Evolutionary conservation across 2,888 invertebrate species (phyloP).

Genomic region (Odontomyia ornata): DNA sequence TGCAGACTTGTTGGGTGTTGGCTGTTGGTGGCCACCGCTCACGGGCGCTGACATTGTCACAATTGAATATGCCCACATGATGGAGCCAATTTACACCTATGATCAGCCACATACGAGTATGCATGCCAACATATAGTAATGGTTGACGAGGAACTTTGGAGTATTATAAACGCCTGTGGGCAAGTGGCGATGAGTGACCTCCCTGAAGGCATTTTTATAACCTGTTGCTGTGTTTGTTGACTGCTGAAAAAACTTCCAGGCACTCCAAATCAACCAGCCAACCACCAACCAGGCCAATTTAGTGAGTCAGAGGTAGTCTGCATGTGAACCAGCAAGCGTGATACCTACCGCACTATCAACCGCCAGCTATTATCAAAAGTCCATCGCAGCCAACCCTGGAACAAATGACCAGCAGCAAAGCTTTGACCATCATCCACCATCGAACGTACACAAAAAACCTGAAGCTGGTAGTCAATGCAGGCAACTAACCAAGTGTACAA

Average conservation of each 20-base stretch:
- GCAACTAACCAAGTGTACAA: constrained; percentile 15
- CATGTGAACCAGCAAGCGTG: not conserved
- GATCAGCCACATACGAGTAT: constrained; percentile 20
- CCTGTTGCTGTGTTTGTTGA: constrained; percentile 21
- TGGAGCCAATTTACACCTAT: constrained; percentile 32
- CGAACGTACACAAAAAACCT: not conserved
- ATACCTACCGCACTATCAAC: constrained; percentile 22
- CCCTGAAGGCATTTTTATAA: constrained; percentile 10
- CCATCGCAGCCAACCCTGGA: not conserved
- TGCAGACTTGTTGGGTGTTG: not conserved
- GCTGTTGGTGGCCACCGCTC: constrained; percentile 2
- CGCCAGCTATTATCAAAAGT: not conserved
- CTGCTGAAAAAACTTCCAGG: no score
- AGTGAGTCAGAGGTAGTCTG: no score
- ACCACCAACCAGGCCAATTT: no score
- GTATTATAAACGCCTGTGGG: not conserved
- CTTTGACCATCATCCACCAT: not conserved
- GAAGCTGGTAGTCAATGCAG: not conserved
- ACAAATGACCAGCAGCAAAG: constrained; percentile 9
- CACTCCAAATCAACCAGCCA: no score
- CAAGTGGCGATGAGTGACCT: not conserved
- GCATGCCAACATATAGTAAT: constrained; percentile 6
- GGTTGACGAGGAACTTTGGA: not conserved
- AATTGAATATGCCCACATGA: constrained; percentile 36
- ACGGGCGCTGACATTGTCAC: not conserved